phyloP scores from a whole-genome alignment of 2,113 vertebrate genomes.

The Lucifuga dentata region DNA sequence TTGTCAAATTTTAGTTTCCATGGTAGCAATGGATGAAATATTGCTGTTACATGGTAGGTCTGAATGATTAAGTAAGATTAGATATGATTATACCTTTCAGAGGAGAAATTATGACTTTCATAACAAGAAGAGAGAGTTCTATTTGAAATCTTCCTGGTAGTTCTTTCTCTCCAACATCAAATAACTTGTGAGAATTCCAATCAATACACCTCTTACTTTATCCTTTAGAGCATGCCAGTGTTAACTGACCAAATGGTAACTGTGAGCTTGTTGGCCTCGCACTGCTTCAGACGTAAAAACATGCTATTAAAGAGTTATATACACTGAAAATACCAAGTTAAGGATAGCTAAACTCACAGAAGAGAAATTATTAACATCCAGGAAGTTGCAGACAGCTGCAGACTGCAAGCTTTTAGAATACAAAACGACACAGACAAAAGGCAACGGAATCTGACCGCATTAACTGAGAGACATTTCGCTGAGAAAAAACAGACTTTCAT shows the following conservation, averaged over 20 bases:
- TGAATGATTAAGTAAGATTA: background rate
- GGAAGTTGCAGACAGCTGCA: conserved; percentile 55
- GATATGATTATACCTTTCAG: background rate
- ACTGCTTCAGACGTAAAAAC: conserved; percentile 24
- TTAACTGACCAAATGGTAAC: conserved; percentile 52
- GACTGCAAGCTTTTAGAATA: conserved; percentile 15
- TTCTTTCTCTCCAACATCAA: background rate
- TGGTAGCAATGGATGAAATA: too few relatives aligned
- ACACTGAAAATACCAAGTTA: conserved; percentile 36
- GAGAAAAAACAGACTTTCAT: conserved; percentile 48
- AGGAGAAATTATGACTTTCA: background rate
- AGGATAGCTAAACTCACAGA: conserved; percentile 30
- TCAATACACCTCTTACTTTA: background rate
- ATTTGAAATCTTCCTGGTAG: background rate
- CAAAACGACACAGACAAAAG: conserved; percentile 32
- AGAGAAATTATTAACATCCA: conserved; percentile 52
- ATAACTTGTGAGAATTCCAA: conserved; percentile 19
- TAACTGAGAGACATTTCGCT: conserved; percentile 40
- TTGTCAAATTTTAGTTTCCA: too few relatives aligned
- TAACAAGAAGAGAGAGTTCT: background rate
- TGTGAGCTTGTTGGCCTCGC: conserved; percentile 22
- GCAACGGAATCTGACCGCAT: conserved; percentile 35
- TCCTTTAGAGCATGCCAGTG: background rate
- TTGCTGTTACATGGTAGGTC: too few relatives aligned
- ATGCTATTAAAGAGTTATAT: conserved; percentile 14